Base-by-base conservation (phyloP, 2,888 invertebrate genomes). In the Lamproptera curius region DNA sequence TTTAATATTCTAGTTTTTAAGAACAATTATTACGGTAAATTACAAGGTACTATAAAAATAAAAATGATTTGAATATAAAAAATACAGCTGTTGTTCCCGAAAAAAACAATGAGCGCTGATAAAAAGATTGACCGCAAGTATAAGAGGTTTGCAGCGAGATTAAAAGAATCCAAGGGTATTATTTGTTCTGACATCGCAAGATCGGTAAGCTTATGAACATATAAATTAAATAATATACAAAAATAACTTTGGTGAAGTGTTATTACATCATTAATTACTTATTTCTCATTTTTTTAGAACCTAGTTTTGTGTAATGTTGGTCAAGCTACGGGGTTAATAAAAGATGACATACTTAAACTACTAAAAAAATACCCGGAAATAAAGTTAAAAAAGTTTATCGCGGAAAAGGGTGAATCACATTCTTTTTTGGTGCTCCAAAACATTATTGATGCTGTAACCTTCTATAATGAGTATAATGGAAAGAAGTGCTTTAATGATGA, bases 251-350 rank as follows among this genome's bases (percentile, higher is more conserved):
- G 33, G n/a, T 42, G n/a, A 28, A 6, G 10, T 6, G 9, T n/a
- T 31, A n/a, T 33, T 36, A 44, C 40, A 4, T 17, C 15, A 43
- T 15, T 13, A 16, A 36, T 13, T 16, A 20, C n/a, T 17, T 20
- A 33, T 34, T 41, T 31, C 36, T 16, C 2, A 10, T 36, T 14
- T 52, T 59, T 89, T 53, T 71, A 95, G 95, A 89, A 90, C 67
- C 61, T 96, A 37, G 90, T 92, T 35, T 80, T 97, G n/a, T 94
- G 95, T 61, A 97, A 97, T 81, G 94, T 93, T 16, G 97, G 97
- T 1, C 89, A 97, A 51, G 94, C 93, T 1, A 95, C 94, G 57
- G 95, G 95, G 95, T 82, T 96, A 15, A 87, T 90, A 3, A 91
- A 93, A 68, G 91, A 92, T 63, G 69, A 80, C 38, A 65, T 97